Evolutionary conservation across 2,113 vertebrate species (phyloP), one percentile per base, ranked within the genome.

Genomic region (Corynorhinus townsendii): DNA sequence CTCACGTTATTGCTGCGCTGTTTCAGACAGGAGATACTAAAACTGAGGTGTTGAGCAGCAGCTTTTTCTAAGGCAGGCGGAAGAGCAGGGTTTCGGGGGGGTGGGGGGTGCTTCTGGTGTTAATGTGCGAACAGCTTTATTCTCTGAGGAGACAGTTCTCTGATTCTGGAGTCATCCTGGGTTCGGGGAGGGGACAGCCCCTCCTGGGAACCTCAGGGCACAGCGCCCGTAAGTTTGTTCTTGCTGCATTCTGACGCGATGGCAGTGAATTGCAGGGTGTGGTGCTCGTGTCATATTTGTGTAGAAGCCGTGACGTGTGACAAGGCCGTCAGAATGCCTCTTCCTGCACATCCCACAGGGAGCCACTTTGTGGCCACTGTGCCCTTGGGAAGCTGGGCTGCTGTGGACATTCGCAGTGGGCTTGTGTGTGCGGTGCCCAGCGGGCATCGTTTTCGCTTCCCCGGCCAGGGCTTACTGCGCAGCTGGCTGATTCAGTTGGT

Each of bases 371-470:
- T 15, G 35, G 77, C 59, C 0, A 1, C 17, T 3, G 0, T 47
- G 43, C 69, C 1, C 0, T 7, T 2, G 7, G 62, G 71, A 26
- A 4, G 62, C 66, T 11, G 52, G 52, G 52, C 30, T 1, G 15
- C 38, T 4, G 10, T 0, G 0, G 76, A 28, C 26, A 0, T 11
- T 28, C 1, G 1, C 1, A 1, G 45, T 19, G 35, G 22, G 7
- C 40, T 38, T 1, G 0, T 7, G 62, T 7, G 20, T 12, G 20
- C 0, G 2, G 45, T 30, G 33, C 77, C 49, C 3, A 1, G 12
- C 19, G 12, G 30, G 66, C 15, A 9, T 22, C 56, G 0, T 33
- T 30, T 26, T 35, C 56, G 59, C 68, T 62, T n/a, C 28, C 69
- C 12, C 12, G 17, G 49, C 62, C n/a, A 10, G 11, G n/a, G 66